Evolutionary conservation across 2,797 vertebrate genomes (phyloP).

Genomic region (Zalophus californianus): DNA sequence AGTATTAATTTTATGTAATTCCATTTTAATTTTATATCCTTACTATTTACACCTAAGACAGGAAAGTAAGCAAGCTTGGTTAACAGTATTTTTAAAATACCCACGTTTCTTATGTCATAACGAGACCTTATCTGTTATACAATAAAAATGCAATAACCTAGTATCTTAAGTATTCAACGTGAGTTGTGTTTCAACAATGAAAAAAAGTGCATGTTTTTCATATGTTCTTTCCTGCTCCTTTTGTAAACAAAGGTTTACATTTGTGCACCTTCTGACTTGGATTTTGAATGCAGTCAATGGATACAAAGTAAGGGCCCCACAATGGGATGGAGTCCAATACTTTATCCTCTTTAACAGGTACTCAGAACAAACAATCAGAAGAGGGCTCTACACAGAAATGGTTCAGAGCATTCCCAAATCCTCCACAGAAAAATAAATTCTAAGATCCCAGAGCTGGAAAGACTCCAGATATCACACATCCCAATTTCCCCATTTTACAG

Average conservation of each 20-base stretch:
- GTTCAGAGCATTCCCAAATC: not conserved
- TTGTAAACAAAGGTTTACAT: conserved; percentile 3
- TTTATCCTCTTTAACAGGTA: not conserved
- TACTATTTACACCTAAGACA: conserved; percentile 26
- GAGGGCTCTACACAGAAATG: not conserved
- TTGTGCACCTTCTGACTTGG: not conserved
- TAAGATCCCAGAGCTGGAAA: not conserved
- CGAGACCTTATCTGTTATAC: not conserved
- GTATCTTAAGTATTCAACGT: not conserved
- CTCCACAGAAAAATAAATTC: not conserved
- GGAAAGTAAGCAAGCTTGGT: not conserved
- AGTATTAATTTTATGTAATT: conserved; percentile 33
- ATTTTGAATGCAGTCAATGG: not conserved
- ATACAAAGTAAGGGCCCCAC: not conserved
- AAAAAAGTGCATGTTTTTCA: not conserved
- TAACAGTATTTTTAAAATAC: not conserved
- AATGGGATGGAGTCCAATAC: not conserved
- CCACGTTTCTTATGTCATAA: not conserved
- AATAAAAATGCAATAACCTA: not conserved
- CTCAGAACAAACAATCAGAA: not conserved
- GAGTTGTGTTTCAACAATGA: not conserved
- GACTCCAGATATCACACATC: not conserved
- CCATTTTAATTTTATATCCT: conserved; percentile 33
- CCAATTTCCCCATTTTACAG: conserved; percentile 27
- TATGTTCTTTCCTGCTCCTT: not conserved